Conservation (phyloP, 1,140 invertebrate species). For the Drosophila santomea region DNA sequence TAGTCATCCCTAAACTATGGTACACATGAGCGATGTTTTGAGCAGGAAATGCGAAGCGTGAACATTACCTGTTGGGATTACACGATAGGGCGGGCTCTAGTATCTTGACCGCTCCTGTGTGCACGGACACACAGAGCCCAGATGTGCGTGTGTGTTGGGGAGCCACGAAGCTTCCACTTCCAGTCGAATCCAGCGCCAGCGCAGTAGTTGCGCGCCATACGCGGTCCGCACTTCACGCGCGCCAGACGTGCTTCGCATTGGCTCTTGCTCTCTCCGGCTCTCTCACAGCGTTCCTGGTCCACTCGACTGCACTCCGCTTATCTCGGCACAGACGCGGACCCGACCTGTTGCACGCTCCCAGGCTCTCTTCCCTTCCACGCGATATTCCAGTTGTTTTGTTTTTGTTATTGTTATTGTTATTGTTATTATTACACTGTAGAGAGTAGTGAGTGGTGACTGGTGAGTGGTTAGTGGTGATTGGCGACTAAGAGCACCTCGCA, state of each 20-base stretch:
- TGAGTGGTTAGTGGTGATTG: slow-evolving; percentile 18
- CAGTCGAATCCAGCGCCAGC: slow-evolving; percentile 19
- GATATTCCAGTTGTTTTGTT: slow-evolving; percentile 25
- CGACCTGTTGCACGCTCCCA: slow-evolving; percentile 49
- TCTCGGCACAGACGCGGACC: background rate
- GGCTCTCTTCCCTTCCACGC: slow-evolving; percentile 8
- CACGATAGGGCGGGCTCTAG: background rate
- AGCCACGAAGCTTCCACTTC: slow-evolving; percentile 36
- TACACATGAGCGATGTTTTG: background rate
- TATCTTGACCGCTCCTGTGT: slow-evolving; percentile 11
- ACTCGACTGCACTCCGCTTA: background rate
- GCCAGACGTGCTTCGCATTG: slow-evolving; percentile 57
- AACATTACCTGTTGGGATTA: background rate
- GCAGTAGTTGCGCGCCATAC: slow-evolving; percentile 57
- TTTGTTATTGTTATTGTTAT: slow-evolving; percentile 33
- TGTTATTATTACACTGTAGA: background rate
- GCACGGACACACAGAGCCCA: background rate
- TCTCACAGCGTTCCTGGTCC: slow-evolving; percentile 10
- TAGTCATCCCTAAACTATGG: too few species aligned
- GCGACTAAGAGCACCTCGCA: background rate
- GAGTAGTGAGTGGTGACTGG: too few species aligned
- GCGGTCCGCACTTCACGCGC: slow-evolving; percentile 63
- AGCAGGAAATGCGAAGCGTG: background rate
- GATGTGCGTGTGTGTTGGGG: slow-evolving; percentile 8
- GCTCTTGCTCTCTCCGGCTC: slow-evolving; percentile 27